A percentile compares a stretch with the other conserved stretches of the same genome.
Evolutionary conservation across 2,888 invertebrate genomes (phyloP).

Genomic region (Clunio marinus): DNA sequence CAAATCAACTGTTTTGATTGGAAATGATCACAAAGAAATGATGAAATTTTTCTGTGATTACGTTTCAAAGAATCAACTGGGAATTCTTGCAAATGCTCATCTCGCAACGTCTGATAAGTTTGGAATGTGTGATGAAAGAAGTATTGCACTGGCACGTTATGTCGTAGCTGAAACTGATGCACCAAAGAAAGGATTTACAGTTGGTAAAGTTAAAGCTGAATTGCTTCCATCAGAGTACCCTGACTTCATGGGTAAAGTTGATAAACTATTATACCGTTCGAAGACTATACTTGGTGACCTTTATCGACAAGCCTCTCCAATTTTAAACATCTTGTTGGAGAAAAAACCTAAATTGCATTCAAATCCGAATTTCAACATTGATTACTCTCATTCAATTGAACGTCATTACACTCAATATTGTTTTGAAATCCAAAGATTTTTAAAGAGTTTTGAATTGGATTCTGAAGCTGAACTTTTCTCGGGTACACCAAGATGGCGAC

Average conservation of each 20-base stretch:
- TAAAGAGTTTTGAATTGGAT: background rate
- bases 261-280: background rate
- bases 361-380: background rate
- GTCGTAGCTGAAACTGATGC: conserved; percentile 13
- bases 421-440: background rate
- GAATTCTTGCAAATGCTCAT: conserved; percentile 4
- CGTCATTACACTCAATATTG: background rate
- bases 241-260: background rate
- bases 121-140: background rate
- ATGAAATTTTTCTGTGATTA: background rate
- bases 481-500: conserved; percentile 1
- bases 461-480: conserved; percentile 4
- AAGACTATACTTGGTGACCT: background rate
- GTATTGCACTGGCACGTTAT: background rate
- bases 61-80: background rate
- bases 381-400: background rate
- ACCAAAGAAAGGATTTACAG: conserved; percentile 21
- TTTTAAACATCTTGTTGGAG: background rate
- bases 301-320: background rate
- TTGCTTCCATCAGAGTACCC: background rate
- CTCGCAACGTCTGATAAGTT: background rate
- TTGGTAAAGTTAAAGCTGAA: background rate
- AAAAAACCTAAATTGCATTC: background rate
- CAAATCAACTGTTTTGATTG: too few relatives aligned
- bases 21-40: background rate